These are phyloP conservation scores for Tricholauxania praeusta DNA, from an alignment of 2,888 invertebrate species.

Conservation along the genomic window DNA sequence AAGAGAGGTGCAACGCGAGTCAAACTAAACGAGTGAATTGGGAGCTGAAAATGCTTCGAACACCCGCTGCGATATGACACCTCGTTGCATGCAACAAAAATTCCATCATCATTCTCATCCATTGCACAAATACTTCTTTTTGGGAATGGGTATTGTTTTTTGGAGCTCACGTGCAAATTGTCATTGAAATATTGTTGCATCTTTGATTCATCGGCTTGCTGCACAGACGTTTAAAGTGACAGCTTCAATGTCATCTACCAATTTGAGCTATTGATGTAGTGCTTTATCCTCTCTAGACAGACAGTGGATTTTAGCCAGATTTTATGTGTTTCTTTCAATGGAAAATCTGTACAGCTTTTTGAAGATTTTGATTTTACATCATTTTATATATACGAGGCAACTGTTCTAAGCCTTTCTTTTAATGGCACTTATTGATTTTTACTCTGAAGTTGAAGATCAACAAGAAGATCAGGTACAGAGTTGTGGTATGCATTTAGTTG, in stretches of 20 bases:
- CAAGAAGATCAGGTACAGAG: too few relatives aligned
- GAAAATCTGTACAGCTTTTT: too few relatives aligned
- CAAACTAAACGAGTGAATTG: not conserved
- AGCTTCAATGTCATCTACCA: constrained; percentile 30
- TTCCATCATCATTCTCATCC: too few relatives aligned
- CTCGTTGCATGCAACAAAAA: constrained; percentile 37
- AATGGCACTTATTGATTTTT: too few relatives aligned
- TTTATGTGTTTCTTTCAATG: too few relatives aligned
- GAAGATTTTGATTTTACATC: too few relatives aligned
- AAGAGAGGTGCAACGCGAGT: too few relatives aligned
- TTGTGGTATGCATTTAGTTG: too few relatives aligned
- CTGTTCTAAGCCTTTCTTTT: too few relatives aligned
- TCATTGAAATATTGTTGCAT: constrained; percentile 31
- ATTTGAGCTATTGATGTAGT: not conserved
- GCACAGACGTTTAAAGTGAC: constrained; percentile 11
- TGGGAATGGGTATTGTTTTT: not conserved
- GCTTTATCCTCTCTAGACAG: not conserved
- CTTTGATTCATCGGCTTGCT: not conserved
- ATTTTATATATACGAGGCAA: too few relatives aligned
- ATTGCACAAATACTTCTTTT: not conserved
- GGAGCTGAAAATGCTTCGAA: constrained; percentile 32
- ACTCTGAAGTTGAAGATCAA: too few relatives aligned
- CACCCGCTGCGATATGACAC: constrained; percentile 60
- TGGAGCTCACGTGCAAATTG: constrained; percentile 35
- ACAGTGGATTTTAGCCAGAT: too few relatives aligned